Percentiles rank a stretch among this genome's conserved stretches.
phyloP scores from a whole-genome alignment of 1,140 invertebrate species.

The Bombus waltoni region DNA sequence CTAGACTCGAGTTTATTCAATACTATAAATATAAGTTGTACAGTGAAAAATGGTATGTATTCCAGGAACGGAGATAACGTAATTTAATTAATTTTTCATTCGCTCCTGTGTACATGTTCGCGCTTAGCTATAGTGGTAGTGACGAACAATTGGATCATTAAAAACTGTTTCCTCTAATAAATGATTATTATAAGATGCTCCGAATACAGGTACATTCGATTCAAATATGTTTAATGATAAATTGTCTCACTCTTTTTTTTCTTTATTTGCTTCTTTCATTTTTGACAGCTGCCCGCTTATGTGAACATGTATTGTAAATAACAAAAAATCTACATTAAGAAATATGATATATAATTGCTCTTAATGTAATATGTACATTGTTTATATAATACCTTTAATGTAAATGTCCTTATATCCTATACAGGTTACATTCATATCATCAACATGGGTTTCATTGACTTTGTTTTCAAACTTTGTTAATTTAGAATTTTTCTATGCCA shows the following conservation, averaged over 20 bases:
- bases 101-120: slow-evolving; percentile 9
- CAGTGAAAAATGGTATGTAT: slow-evolving; percentile 69
- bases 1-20: slow-evolving; percentile 34
- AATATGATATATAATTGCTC: neutral
- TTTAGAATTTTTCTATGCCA: neutral
- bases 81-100: neutral
- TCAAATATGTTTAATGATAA: neutral
- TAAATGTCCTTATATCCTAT: neutral
- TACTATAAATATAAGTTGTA: slow-evolving; percentile 41
- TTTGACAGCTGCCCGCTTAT: neutral
- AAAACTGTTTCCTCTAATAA: neutral
- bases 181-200: neutral
- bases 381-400: neutral
- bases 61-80: neutral
- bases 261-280: neutral
- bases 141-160: neutral
- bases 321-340: neutral
- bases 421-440: neutral
- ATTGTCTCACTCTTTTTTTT: neutral
- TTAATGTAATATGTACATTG: neutral
- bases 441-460: neutral
- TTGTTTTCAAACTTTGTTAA: neutral
- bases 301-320: neutral
- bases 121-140: neutral
- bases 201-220: neutral